Evolutionary conservation across 2,797 vertebrate species (phyloP).

Genomic region (Lagocephalus sceleratus): DNA sequence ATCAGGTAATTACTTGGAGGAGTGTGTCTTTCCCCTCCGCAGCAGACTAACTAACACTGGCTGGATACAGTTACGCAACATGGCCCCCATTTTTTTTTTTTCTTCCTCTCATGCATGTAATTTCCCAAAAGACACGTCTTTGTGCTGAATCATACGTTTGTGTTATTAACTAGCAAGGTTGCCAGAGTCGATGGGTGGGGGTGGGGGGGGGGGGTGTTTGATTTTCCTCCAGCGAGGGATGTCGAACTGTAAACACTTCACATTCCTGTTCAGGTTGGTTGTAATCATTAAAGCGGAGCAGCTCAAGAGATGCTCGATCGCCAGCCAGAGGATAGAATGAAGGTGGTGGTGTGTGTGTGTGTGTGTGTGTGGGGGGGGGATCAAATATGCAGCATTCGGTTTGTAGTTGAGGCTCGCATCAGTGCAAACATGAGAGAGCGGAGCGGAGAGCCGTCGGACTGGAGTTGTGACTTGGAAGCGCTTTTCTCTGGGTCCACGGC

Average conservation of each 20-base stretch:
- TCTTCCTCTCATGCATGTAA: conserved; percentile 33
- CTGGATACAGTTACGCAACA: conserved; percentile 24
- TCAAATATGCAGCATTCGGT: conserved; percentile 5
- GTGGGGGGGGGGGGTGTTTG: conserved; percentile 19
- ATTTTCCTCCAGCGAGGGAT: conserved; percentile 27
- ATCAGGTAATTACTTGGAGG: conserved; percentile 1
- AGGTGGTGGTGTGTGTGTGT: background rate
- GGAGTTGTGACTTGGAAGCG: conserved; percentile 18
- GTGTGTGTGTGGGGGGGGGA: conserved; percentile 2
- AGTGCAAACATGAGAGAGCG: conserved; percentile 18
- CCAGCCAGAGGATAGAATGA: conserved; percentile 1
- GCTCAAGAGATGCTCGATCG: conserved; percentile 12
- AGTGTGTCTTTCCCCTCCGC: background rate
- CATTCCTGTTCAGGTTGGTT: conserved; percentile 27
- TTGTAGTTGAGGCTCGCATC: conserved; percentile 9
- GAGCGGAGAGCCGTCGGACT: conserved; percentile 9
- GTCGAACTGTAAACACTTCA: conserved; percentile 35
- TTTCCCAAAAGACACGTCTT: conserved; percentile 56
- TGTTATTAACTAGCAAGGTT: conserved; percentile 59
- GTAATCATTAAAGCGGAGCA: conserved; percentile 13
- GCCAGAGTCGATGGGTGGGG: conserved; percentile 18
- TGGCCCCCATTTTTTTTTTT: background rate
- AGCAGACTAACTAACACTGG: conserved; percentile 14
- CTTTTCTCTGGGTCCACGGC: background rate
- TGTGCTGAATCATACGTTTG: conserved; percentile 60